A percentile compares a stretch with the other conserved stretches of the same genome.
phyloP scores from a whole-genome alignment of 1,140 invertebrate species.

The Sipha flava region DNA sequence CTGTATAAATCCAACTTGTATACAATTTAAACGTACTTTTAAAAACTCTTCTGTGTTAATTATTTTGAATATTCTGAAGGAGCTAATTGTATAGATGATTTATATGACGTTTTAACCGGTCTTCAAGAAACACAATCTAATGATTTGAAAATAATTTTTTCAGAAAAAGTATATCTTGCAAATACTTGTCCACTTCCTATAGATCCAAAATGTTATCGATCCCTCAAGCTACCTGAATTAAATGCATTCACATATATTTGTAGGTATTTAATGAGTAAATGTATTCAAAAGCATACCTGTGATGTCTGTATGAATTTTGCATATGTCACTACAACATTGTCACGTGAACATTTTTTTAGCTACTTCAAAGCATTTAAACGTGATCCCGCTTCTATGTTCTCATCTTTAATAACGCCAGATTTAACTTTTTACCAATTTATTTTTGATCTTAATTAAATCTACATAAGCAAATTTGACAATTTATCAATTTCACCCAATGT shows the following conservation, averaged over 20 bases:
- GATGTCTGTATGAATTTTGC: background rate
- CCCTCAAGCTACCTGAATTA: background rate
- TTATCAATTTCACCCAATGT: background rate
- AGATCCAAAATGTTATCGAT: background rate
- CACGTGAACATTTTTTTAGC: background rate
- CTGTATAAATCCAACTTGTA: background rate
- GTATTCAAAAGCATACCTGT: background rate
- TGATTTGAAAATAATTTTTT: background rate
- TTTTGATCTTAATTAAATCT: background rate
- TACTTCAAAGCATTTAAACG: background rate
- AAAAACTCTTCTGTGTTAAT: background rate
- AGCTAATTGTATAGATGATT: background rate
- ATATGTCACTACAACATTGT: background rate
- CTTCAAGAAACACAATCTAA: background rate
- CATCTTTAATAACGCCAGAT: background rate
- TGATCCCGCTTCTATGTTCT: background rate
- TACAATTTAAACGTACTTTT: background rate
- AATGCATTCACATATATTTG: background rate
- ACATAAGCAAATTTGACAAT: background rate
- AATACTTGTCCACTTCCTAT: background rate
- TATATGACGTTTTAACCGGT: background rate
- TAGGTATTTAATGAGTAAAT: background rate
- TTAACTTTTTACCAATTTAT: background rate
- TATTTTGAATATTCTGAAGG: background rate
- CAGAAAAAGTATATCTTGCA: background rate